Conservation (phyloP, 92 coral and sea anemone genomes). For the Micromussa lordhowensis region DNA sequence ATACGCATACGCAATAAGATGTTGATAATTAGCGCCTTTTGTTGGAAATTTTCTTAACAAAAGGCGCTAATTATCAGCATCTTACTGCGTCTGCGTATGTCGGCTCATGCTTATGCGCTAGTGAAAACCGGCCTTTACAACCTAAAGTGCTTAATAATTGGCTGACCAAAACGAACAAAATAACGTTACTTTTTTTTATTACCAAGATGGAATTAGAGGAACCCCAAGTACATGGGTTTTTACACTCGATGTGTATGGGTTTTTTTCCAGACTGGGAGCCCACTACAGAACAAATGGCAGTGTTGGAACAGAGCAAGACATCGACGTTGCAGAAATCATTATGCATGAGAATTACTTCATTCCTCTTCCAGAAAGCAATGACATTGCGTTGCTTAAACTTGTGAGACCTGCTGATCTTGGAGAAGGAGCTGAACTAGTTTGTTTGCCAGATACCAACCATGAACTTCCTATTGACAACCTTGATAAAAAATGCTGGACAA, state of each 20-base stretch:
- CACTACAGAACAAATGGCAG: constrained; percentile 1
- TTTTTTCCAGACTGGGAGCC: neutral
- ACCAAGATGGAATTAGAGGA: too few relatives aligned
- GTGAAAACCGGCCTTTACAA: too few relatives aligned
- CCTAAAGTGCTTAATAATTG: too few relatives aligned
- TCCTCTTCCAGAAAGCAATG: constrained; percentile 38
- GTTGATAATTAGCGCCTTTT: too few relatives aligned
- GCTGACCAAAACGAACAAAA: too few relatives aligned
- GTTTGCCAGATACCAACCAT: constrained; percentile 32
- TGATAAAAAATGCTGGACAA: constrained; percentile 15
- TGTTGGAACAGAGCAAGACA: constrained; percentile 41
- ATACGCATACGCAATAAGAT: too few relatives aligned
- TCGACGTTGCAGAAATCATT: constrained; percentile 24
- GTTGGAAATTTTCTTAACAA: too few relatives aligned
- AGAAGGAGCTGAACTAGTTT: constrained; percentile 39
- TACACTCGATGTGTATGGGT: too few relatives aligned
- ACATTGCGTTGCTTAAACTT: constrained; percentile 45
- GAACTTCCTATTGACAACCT: constrained; percentile 9
- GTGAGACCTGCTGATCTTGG: constrained; percentile 30
- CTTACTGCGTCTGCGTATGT: too few relatives aligned
- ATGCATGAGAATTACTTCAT: constrained; percentile 18
- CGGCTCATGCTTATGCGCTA: too few relatives aligned
- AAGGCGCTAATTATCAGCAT: too few relatives aligned
- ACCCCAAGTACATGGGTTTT: neutral
- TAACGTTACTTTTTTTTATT: too few relatives aligned